Conservation (phyloP, 2,888 invertebrate species). For the Cheilosia vernalis region DNA sequence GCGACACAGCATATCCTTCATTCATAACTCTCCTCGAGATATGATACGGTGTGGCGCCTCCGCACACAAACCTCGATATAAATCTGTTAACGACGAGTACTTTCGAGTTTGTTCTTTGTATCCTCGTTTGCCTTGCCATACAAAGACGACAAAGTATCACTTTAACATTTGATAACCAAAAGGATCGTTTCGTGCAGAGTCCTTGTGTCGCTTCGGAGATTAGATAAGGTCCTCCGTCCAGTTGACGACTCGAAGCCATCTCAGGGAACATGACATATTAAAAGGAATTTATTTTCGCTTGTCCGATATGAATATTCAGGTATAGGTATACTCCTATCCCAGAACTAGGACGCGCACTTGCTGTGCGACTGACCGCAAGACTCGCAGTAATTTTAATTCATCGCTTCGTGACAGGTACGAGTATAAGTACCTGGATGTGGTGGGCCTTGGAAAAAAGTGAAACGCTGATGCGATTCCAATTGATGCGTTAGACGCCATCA, state of each 20-base stretch:
- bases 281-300: slow-evolving; percentile 67
- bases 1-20: slow-evolving; percentile 67
- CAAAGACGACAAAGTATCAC: slow-evolving; percentile 55
- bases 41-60: slow-evolving; percentile 72
- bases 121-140: background rate
- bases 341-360: slow-evolving; percentile 35
- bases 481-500: slow-evolving; percentile 61
- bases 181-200: slow-evolving; percentile 60
- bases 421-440: background rate
- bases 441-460: slow-evolving; percentile 31
- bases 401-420: background rate
- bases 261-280: slow-evolving; percentile 70
- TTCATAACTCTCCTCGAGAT: slow-evolving; percentile 69
- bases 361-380: slow-evolving; percentile 51
- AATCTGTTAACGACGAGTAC: slow-evolving; percentile 73
- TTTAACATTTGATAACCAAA: slow-evolving; percentile 63
- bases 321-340: slow-evolving; percentile 21
- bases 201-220: slow-evolving; percentile 69
- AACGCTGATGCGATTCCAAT: slow-evolving; percentile 28
- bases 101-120: slow-evolving; percentile 33
- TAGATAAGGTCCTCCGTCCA: slow-evolving; percentile 56
- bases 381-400: slow-evolving; percentile 6
- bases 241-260: slow-evolving; percentile 65
- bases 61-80: slow-evolving; percentile 66
- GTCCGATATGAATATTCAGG: slow-evolving; percentile 59